Conservation (phyloP, 2,113 vertebrate species). For the Hucho hucho region DNA sequence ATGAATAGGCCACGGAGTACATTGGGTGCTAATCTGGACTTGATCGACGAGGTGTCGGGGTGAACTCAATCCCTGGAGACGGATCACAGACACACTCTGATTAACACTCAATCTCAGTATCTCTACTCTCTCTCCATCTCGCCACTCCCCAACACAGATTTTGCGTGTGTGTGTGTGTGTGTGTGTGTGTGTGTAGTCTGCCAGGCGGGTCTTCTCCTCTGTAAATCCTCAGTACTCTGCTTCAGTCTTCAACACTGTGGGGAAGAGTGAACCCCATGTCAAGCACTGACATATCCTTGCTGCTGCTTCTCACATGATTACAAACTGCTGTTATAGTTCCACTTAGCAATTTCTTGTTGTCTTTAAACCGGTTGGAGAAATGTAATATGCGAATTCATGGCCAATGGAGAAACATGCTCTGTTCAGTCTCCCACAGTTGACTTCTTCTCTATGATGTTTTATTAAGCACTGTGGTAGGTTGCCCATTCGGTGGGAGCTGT, state of each 20-base stretch:
- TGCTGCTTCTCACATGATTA: slow-evolving; percentile 59
- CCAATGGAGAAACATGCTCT: slow-evolving; percentile 50
- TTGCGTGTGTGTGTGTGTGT: no score
- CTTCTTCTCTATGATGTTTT: slow-evolving; percentile 55
- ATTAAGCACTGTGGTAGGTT: slow-evolving; percentile 71
- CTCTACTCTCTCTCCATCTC: not conserved
- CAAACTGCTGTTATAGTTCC: slow-evolving; percentile 54
- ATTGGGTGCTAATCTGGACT: slow-evolving; percentile 17
- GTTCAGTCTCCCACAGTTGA: slow-evolving; percentile 30
- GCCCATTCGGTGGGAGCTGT: slow-evolving; percentile 49
- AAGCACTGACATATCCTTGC: slow-evolving; percentile 45
- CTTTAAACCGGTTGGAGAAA: slow-evolving; percentile 56
- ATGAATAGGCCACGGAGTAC: slow-evolving; percentile 28
- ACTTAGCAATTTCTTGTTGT: slow-evolving; percentile 47
- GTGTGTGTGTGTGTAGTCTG: not conserved
- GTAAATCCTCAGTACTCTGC: not conserved
- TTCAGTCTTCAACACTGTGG: not conserved
- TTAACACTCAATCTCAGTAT: slow-evolving; percentile 56
- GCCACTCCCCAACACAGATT: not conserved
- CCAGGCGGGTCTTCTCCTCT: not conserved
- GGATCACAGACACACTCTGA: slow-evolving; percentile 52
- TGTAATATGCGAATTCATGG: slow-evolving; percentile 53
- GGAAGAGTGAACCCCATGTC: not conserved
- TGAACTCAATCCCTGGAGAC: slow-evolving; percentile 52
- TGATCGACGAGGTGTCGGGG: slow-evolving; percentile 51